These are phyloP conservation scores for Macaca nemestrina DNA, from an alignment of 2,113 vertebrate species.

Conservation along the genomic window DNA sequence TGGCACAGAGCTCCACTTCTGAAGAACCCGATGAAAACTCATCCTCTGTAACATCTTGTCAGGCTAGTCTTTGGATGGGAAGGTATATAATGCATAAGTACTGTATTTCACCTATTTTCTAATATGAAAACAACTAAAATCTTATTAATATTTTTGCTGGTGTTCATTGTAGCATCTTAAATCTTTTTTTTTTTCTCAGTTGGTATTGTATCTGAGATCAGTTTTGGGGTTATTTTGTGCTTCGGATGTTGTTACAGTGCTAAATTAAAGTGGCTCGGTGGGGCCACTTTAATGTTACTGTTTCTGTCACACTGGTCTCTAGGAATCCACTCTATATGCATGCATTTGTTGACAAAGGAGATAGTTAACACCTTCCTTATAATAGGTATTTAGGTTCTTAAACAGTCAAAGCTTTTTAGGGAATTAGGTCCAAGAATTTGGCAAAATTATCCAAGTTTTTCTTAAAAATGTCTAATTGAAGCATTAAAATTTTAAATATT, in stretches of 20 bases:
- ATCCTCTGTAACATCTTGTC: constrained; percentile 90
- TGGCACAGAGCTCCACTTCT: constrained; percentile 83
- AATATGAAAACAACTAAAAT: background rate
- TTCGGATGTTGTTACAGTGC: background rate
- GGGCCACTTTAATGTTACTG: background rate
- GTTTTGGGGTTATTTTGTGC: background rate
- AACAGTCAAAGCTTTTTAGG: background rate
- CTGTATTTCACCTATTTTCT: background rate
- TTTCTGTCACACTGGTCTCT: background rate
- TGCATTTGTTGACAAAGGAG: constrained; percentile 14
- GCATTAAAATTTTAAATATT: background rate
- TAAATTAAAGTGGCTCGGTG: background rate
- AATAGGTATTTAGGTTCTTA: constrained; percentile 14
- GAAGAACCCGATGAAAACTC: constrained; percentile 85
- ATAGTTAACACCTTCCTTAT: background rate
- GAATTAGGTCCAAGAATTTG: constrained; percentile 37
- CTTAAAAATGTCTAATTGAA: constrained; percentile 21
- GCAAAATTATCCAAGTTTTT: background rate
- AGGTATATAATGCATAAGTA: constrained; percentile 83
- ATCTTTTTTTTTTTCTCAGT: constrained; percentile 10
- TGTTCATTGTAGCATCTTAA: background rate
- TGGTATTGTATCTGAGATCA: background rate
- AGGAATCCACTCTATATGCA: background rate
- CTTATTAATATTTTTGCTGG: background rate
- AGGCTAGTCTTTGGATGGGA: constrained; percentile 99